Conservation (phyloP, 2,888 invertebrate species). For the Pyrrhosoma nymphula region DNA sequence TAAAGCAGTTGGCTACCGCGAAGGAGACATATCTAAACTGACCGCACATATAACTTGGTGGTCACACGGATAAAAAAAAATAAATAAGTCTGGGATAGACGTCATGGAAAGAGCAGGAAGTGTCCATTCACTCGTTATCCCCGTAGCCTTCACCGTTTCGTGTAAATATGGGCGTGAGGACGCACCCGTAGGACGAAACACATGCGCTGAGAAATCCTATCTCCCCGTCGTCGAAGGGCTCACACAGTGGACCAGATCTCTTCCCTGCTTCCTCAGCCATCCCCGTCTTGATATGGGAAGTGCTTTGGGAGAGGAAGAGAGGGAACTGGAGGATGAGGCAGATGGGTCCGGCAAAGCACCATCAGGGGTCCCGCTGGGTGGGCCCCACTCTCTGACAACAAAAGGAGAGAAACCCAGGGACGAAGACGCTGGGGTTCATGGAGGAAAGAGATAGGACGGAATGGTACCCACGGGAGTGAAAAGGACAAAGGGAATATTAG, state of each 20-base stretch:
- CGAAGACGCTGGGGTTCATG: not conserved
- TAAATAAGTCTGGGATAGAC: not conserved
- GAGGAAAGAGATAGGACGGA: not conserved
- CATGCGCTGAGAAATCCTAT: not conserved
- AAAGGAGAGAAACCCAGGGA: constrained; percentile 11
- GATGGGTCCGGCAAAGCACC: not conserved
- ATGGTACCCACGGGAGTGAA: constrained; percentile 8
- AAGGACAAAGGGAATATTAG: constrained; percentile 60
- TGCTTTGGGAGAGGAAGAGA: not conserved
- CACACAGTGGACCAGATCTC: not conserved
- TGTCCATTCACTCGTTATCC: not conserved
- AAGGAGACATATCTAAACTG: not conserved
- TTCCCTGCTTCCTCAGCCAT: not conserved
- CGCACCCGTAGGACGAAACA: not conserved
- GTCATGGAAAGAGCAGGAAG: not conserved
- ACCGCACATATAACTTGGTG: not conserved
- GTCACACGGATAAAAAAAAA: not conserved
- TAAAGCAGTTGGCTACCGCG: no score
- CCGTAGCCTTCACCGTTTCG: not conserved
- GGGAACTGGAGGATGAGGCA: not conserved
- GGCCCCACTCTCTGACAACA: constrained; percentile 21
- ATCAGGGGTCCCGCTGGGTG: constrained; percentile 63
- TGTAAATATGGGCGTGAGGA: constrained; percentile 9
- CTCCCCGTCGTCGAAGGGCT: not conserved
- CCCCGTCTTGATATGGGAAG: not conserved